Evolutionary conservation across 2,113 vertebrate genomes (phyloP).

Genomic region (Haplochromis burtoni): DNA sequence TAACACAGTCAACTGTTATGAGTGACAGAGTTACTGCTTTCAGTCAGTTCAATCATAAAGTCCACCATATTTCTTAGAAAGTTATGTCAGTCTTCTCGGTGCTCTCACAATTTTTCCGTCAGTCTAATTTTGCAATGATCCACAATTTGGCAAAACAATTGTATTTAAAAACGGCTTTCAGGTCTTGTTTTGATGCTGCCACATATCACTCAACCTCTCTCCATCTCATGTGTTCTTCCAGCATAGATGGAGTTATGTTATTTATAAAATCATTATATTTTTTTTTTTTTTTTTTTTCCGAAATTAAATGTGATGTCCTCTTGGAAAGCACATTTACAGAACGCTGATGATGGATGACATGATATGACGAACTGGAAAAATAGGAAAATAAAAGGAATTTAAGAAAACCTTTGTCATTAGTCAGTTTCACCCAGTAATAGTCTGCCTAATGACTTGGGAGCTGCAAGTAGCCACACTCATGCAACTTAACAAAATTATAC

Average conservation of each 20-base stretch:
- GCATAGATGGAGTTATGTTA: not conserved
- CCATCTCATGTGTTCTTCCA: not conserved
- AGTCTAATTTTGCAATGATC: not conserved
- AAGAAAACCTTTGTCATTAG: not conserved
- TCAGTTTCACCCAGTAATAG: not conserved
- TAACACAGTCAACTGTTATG: not conserved
- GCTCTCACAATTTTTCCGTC: not conserved
- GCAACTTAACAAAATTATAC: not conserved
- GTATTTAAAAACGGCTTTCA: not conserved
- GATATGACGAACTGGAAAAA: not conserved
- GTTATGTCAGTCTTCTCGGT: not conserved
- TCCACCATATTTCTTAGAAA: not conserved
- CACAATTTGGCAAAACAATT: not conserved
- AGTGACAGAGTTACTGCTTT: not conserved
- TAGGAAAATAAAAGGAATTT: not conserved
- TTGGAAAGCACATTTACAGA: not conserved
- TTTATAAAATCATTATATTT: not conserved
- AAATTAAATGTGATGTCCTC: not conserved
- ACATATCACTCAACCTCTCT: not conserved
- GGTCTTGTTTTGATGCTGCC: not conserved
- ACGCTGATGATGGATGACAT: not conserved
- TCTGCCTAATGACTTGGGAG: not conserved
- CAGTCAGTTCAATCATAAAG: not conserved
- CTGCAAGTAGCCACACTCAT: not conserved
- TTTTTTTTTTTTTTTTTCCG: fast-evolving